Evolutionary conservation across 2,797 vertebrate species (phyloP), one percentile per base, ranked within the genome.

Genomic region (Gymnocypris eckloni): DNA sequence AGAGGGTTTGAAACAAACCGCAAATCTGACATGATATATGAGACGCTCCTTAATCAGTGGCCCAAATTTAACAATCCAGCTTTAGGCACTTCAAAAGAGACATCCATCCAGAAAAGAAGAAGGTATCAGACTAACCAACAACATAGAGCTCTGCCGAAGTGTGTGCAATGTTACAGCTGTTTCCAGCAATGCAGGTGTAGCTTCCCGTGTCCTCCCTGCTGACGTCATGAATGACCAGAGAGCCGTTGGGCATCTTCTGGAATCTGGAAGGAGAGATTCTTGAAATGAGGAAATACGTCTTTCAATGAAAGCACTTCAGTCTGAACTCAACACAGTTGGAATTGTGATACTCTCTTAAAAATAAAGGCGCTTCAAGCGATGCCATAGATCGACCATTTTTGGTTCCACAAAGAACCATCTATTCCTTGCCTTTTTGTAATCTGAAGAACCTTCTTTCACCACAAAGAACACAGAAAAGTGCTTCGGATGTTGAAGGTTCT

Each of bases 111-210:
- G 72, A 75, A 75, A 56, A 61, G 6, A 43, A 20, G 4, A 45
- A 18, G 9, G 12, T 43, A 13, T 82, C 9, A 25, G 45, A 73
- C 96, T 92, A 93, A 97, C 97, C 96, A 83, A 97, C 97, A 0
- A 97, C 96, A 0, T 96, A 96, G 4, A 97, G 96, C 82, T 94
- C 95, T 8, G 96, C 95, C 39, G 96, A 95, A 0, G 93, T 95
- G 89, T 97, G 95, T 64, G 94, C 94, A 89, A 97, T 97, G 93
- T 96, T 96, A 92, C 97, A 97, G 91, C 94, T 96, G 88, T 97
- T 97, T 88, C 97, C 97, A 0, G 97, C 97, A 0, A 97, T 97
- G 90, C 97, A 97, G 0, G 96, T 97, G 59, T 97, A 97, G 52
- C 94, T 95, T 61, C 97, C 96, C 0, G 96, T 95, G 92, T 97